Percentiles rank a stretch among this genome's conserved stretches.
Conservation (phyloP, 2,888 invertebrate genomes). For the Dryobotodes eremita region DNA sequence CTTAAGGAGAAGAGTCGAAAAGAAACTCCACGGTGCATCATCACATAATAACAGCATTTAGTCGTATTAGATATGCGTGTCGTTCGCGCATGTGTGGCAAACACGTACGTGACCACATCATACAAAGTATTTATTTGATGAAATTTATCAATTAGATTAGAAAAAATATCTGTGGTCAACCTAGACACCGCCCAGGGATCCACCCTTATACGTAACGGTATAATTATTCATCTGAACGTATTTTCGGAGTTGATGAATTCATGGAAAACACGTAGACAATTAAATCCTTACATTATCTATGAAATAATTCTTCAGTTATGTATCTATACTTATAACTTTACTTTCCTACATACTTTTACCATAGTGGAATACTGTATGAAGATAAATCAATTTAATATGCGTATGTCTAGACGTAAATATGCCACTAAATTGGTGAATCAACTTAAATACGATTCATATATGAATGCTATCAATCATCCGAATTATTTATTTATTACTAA, state of each 20-base stretch:
- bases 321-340: neutral
- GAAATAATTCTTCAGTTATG: neutral
- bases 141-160: too few species aligned
- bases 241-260: slow-evolving; percentile 15
- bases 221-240: slow-evolving; percentile 28
- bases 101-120: too few species aligned
- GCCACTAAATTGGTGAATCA: slow-evolving; percentile 11
- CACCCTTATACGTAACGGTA: neutral
- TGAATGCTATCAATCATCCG: slow-evolving; percentile 26
- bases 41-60: too few species aligned
- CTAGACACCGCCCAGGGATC: too few species aligned
- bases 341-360: neutral
- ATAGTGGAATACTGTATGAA: slow-evolving; percentile 3
- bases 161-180: too few species aligned
- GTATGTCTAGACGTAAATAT: slow-evolving; percentile 13
- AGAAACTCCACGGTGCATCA: too few species aligned
- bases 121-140: too few species aligned
- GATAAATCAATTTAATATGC: neutral
- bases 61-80: too few species aligned
- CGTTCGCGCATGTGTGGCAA: too few species aligned
- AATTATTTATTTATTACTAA: slow-evolving; percentile 30
- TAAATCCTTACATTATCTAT: neutral
- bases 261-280: slow-evolving; percentile 18
- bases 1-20: too few species aligned
- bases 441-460: neutral